A percentile compares a stretch with the other conserved stretches of the same genome.
phyloP scores from a whole-genome alignment of 1,140 invertebrate species.

The Pogonognathellus flavescens region DNA sequence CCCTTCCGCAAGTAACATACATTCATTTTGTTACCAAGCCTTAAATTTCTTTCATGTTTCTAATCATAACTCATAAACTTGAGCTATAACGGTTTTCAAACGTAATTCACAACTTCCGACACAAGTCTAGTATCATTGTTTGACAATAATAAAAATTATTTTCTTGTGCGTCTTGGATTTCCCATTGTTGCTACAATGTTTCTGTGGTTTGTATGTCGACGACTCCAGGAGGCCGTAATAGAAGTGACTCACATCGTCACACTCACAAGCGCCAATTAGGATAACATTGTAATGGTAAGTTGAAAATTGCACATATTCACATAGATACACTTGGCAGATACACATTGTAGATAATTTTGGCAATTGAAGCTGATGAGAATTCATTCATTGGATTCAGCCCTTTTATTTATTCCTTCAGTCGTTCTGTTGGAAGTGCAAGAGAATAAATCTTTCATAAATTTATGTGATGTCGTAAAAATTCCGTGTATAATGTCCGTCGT shows the following conservation, averaged over 20 bases:
- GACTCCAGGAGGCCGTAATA: background rate
- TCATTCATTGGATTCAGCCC: conserved; percentile 4
- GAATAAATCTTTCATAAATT: conserved; percentile 50
- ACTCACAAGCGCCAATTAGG: conserved; percentile 33
- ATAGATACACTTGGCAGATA: background rate
- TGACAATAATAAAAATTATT: background rate
- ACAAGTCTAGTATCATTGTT: background rate
- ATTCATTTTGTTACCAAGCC: background rate
- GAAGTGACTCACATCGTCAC: conserved; percentile 11
- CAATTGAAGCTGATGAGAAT: conserved; percentile 34
- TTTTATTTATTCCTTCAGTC: conserved; percentile 10
- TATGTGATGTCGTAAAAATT: conserved; percentile 47
- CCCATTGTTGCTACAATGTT: background rate
- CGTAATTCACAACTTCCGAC: conserved; percentile 24
- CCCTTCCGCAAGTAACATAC: conserved; percentile 24
- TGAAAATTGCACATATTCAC: conserved; percentile 17
- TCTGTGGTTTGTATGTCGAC: background rate
- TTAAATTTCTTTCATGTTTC: background rate
- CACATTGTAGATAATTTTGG: conserved; percentile 42
- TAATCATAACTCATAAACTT: conserved; percentile 32
- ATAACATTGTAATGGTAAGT: conserved; percentile 51
- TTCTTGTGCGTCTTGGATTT: background rate
- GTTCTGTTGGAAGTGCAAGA: conserved; percentile 29
- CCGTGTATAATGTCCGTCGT: conserved; percentile 3
- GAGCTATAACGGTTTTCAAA: background rate